phyloP scores from a whole-genome alignment of 2,888 invertebrate genomes.

The Drosophila planitibia region DNA sequence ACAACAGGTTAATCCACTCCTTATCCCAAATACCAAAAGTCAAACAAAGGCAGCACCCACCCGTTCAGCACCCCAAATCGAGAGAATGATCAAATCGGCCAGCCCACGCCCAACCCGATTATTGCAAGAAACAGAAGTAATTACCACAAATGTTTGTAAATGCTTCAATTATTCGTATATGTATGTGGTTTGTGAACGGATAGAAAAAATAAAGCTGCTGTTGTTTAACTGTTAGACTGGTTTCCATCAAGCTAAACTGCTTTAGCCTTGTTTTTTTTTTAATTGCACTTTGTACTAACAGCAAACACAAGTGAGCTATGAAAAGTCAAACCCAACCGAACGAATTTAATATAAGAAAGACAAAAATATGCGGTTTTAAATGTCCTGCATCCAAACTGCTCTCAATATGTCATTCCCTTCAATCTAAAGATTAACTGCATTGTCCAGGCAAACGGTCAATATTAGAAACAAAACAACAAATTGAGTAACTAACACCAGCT shows the following conservation, averaged over 20 bases:
- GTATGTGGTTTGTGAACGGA: constrained; percentile 26
- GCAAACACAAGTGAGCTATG: background rate
- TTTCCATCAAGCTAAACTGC: background rate
- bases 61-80: constrained; percentile 33
- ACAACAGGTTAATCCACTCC: constrained; percentile 51
- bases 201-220: constrained; percentile 29
- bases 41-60: constrained; percentile 50
- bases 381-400: background rate
- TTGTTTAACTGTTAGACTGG: constrained; percentile 3
- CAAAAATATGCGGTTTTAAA: background rate
- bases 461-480: background rate
- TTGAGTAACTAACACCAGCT: background rate
- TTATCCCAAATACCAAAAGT: constrained; percentile 63
- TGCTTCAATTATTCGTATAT: constrained; percentile 28
- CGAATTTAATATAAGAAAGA: background rate
- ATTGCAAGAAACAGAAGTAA: constrained; percentile 45
- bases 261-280: constrained; percentile 3
- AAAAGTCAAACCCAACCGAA: background rate
- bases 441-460: background rate
- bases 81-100: constrained; percentile 39
- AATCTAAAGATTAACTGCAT: constrained; percentile 5
- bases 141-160: constrained; percentile 42
- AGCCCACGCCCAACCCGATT: constrained; percentile 47
- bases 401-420: background rate
- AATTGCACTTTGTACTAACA: background rate